Conservation (phyloP, 2,113 vertebrate species). For the Melospiza georgiana region DNA sequence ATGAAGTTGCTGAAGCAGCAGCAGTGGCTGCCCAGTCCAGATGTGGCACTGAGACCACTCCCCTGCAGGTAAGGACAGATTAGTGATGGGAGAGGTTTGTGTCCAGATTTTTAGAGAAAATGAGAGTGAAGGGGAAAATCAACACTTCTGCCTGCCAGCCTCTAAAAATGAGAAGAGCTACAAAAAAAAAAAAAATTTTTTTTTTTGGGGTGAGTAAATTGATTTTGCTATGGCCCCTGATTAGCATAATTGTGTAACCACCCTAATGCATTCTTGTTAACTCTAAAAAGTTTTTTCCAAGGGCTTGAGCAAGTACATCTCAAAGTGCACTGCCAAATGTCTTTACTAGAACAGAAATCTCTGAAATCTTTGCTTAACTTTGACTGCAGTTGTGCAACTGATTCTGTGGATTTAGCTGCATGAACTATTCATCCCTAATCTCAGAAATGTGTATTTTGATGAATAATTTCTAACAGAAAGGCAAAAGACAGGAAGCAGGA, state of each 20-base stretch:
- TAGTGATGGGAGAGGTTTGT: neutral
- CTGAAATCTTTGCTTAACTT: neutral
- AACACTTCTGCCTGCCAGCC: neutral
- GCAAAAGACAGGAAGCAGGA: conserved; percentile 20
- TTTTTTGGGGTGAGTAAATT: neutral
- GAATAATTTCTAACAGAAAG: neutral
- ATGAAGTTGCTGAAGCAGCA: rapidly evolving
- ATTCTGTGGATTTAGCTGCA: neutral
- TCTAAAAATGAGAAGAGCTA: neutral
- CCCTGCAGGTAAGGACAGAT: neutral
- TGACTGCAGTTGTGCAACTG: neutral
- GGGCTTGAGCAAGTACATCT: neutral
- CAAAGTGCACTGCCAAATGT: neutral
- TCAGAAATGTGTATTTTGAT: neutral
- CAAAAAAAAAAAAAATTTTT: neutral
- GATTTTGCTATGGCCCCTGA: neutral
- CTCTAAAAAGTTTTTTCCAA: neutral
- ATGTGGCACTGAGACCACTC: neutral
- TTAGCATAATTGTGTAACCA: neutral
- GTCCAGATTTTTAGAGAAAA: neutral
- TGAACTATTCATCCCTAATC: neutral
- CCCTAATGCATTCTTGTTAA: neutral
- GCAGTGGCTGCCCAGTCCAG: neutral
- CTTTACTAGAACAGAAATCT: neutral
- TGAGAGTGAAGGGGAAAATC: neutral